phyloP scores from a whole-genome alignment of 1,140 invertebrate genomes.

The Meloidogyne hapla region DNA sequence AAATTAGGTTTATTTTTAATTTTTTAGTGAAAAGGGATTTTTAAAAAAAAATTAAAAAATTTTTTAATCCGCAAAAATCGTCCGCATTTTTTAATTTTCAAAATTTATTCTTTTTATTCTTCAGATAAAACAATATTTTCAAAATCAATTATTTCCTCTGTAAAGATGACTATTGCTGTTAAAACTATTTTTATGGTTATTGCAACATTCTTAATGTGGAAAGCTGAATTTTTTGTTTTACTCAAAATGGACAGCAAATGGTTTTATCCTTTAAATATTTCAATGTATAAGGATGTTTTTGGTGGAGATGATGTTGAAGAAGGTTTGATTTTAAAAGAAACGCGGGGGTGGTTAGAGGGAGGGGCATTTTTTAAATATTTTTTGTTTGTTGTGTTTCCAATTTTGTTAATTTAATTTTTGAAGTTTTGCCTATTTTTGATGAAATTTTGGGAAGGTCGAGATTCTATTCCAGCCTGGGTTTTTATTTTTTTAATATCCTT shows the following conservation, averaged over 20 bases:
- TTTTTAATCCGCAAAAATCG: not conserved
- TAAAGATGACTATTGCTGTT: not conserved
- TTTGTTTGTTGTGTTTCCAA: no score
- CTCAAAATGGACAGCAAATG: not conserved
- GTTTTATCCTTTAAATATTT: not conserved
- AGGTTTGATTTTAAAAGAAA: not conserved
- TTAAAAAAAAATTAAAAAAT: not conserved
- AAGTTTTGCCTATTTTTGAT: no score
- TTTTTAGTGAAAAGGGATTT: not conserved
- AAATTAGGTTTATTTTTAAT: slow-evolving; percentile 20
- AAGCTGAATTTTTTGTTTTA: not conserved
- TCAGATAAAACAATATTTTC: not conserved
- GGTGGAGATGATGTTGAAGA: not conserved
- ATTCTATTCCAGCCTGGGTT: no score
- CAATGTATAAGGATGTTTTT: not conserved
- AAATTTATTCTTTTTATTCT: not conserved
- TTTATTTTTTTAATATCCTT: no score
- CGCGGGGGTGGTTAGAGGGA: no score
- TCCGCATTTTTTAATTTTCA: not conserved
- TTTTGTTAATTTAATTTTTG: no score
- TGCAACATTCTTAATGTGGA: not conserved
- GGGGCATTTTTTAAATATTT: no score
- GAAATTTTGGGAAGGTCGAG: no score
- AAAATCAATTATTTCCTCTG: not conserved
- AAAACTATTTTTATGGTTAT: not conserved